These are phyloP conservation scores for Polyommatus iphigenia DNA, from an alignment of 2,888 invertebrate species.

Conservation along the genomic window DNA sequence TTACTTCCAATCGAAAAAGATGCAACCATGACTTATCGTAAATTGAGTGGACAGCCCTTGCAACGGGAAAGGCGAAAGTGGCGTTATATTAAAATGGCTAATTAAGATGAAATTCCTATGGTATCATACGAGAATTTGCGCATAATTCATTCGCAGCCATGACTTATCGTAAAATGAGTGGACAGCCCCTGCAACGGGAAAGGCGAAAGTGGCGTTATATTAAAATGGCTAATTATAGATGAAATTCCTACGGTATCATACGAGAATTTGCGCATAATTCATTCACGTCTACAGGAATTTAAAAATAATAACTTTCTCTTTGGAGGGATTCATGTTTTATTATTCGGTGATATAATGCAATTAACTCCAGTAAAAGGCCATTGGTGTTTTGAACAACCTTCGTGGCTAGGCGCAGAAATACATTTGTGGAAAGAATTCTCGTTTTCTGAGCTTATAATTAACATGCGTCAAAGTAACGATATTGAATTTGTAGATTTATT, in stretches of 20 bases:
- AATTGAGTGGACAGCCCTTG: constrained; percentile 39
- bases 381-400: constrained; percentile 38
- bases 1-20: constrained; percentile 40
- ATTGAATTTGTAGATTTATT: constrained; percentile 44
- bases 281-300: constrained; percentile 41
- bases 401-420: constrained; percentile 41
- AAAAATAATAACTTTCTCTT: constrained; percentile 42
- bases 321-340: constrained; percentile 35
- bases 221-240: constrained; percentile 44
- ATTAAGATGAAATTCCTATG: constrained; percentile 48
- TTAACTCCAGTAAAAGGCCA: constrained; percentile 23
- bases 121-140: constrained; percentile 45
- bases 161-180: constrained; percentile 36
- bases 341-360: constrained; percentile 26
- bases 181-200: constrained; percentile 40
- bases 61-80: constrained; percentile 44
- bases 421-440: constrained; percentile 45
- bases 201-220: constrained; percentile 44
- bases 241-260: constrained; percentile 48
- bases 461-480: constrained; percentile 50
- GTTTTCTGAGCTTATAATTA: constrained; percentile 48
- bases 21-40: constrained; percentile 13
- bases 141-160: constrained; percentile 35
- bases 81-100: constrained; percentile 42
- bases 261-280: constrained; percentile 44